phyloP scores from a whole-genome alignment of 1,140 invertebrate species.

The Cardiocondyla obscurior region DNA sequence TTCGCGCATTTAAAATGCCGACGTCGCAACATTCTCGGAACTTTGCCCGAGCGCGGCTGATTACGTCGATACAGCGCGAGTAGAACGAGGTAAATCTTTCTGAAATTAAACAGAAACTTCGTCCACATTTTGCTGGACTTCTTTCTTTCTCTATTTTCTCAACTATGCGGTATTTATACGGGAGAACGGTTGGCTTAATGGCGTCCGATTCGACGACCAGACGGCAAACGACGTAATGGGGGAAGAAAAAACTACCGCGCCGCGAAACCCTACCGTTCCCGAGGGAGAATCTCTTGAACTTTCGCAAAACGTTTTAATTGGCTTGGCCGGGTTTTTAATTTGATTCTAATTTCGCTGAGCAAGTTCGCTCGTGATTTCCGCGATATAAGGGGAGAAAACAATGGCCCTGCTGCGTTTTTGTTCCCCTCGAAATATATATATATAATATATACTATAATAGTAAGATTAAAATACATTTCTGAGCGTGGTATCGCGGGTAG shows the following conservation, averaged over 20 bases:
- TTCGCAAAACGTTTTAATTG: conserved; percentile 82
- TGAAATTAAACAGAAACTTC: conserved; percentile 65
- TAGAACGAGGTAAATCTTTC: conserved; percentile 54
- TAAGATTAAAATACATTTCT: no score
- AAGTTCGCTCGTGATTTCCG: conserved; percentile 55
- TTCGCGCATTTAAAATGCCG: background rate
- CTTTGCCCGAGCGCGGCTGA: background rate
- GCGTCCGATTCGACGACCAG: conserved; percentile 76
- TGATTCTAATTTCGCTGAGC: conserved; percentile 69
- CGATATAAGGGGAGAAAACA: background rate
- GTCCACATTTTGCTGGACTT: conserved; percentile 19
- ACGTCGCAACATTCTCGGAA: background rate
- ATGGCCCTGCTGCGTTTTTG: background rate
- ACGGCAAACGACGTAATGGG: conserved; percentile 80
- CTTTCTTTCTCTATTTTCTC: conserved; percentile 63
- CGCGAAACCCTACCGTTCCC: conserved; percentile 59
- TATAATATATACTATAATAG: no score
- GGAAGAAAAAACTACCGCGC: conserved; percentile 56
- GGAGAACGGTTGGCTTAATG: conserved; percentile 80
- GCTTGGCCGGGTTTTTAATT: conserved; percentile 81
- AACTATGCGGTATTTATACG: conserved; percentile 79
- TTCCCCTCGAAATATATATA: no score
- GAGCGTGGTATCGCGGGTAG: background rate
- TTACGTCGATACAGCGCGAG: background rate
- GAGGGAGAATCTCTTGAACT: conserved; percentile 72